Conservation (phyloP, 2,113 vertebrate species). For the Microcebus ravelobensis region DNA sequence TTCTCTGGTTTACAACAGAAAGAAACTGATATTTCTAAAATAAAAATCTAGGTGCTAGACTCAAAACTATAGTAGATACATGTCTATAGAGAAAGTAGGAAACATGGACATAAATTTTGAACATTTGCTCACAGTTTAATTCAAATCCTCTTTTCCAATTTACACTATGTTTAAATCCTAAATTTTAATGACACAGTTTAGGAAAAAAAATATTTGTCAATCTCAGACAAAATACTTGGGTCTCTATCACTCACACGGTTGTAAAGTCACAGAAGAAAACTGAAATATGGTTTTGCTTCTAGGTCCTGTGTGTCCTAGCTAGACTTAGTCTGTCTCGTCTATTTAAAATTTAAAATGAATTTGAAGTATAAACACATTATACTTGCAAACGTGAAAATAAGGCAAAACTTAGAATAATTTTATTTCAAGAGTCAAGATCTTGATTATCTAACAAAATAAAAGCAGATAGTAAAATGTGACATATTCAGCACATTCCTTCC, state of each 20-base stretch:
- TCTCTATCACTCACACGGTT: neutral
- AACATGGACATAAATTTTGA: constrained; percentile 29
- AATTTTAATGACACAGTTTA: constrained; percentile 39
- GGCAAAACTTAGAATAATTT: constrained; percentile 85
- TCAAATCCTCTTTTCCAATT: neutral
- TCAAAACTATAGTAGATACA: neutral
- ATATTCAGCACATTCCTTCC: constrained; percentile 78
- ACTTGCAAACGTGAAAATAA: constrained; percentile 74
- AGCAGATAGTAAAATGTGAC: constrained; percentile 83
- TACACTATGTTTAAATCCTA: constrained; percentile 62
- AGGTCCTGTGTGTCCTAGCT: constrained; percentile 24
- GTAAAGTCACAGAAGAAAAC: constrained; percentile 53
- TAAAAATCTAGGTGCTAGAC: constrained; percentile 60
- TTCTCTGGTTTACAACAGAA: constrained; percentile 34
- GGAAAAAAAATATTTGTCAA: constrained; percentile 63
- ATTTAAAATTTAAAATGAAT: constrained; percentile 77
- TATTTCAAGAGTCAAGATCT: constrained; percentile 83
- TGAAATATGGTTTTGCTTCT: constrained; percentile 36
- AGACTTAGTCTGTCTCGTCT: constrained; percentile 74
- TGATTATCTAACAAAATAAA: constrained; percentile 87
- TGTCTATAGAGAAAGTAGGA: neutral
- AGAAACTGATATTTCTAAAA: constrained; percentile 63
- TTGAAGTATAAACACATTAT: constrained; percentile 70
- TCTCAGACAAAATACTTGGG: constrained; percentile 53
- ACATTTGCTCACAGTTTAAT: constrained; percentile 48